A percentile compares a stretch with the other conserved stretches of the same genome.
Evolutionary conservation across 2,797 vertebrate species (phyloP).

Genomic region (Rhabdomys pumilio): DNA sequence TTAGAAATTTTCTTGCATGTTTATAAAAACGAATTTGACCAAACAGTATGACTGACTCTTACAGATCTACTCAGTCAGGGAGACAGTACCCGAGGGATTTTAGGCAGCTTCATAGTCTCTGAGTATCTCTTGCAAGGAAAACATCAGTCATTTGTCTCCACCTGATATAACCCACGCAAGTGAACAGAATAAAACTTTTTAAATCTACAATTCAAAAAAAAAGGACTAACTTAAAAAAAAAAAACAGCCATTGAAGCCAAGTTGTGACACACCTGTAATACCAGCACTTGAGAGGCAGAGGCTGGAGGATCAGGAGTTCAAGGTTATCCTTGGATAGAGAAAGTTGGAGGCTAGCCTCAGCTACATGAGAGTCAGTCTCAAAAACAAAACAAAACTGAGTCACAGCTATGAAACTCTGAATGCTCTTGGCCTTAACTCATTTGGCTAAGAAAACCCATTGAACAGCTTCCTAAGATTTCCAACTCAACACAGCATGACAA

Average conservation of each 20-base stretch:
- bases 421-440: conserved; percentile 30
- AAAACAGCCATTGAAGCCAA: not conserved
- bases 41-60: not conserved
- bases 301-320: not conserved
- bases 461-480: conserved; percentile 46
- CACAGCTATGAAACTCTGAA: conserved; percentile 4
- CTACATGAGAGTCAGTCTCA: not conserved
- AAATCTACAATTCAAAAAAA: conserved; percentile 4
- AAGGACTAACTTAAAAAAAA: not conserved
- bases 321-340: not conserved
- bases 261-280: not conserved
- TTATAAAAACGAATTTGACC: not conserved
- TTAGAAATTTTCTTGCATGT: conserved; percentile 60
- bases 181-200: not conserved
- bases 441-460: conserved; percentile 42
- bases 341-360: not conserved
- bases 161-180: conserved; percentile 8
- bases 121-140: conserved; percentile 43
- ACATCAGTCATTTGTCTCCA: conserved; percentile 21
- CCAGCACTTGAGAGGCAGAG: not conserved
- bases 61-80: conserved; percentile 11
- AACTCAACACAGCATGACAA: conserved; percentile 31
- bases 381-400: not conserved
- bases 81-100: conserved; percentile 8
- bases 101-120: not conserved